phyloP scores from a whole-genome alignment of 2,888 invertebrate species.

The Crossocerus cetratus region DNA sequence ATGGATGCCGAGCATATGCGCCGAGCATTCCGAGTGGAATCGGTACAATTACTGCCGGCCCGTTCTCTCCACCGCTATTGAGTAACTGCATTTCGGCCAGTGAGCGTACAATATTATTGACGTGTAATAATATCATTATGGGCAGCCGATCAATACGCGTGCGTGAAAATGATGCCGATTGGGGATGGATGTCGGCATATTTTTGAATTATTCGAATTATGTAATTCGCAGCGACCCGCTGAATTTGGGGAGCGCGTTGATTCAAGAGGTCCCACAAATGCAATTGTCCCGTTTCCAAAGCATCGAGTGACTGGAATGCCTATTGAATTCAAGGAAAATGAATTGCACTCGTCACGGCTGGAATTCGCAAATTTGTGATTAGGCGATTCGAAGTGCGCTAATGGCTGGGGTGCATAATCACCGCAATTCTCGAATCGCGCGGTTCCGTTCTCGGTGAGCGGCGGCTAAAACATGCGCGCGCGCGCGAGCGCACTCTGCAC shows the following conservation, averaged over 20 bases:
- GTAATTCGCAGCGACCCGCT: not conserved
- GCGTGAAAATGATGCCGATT: not conserved
- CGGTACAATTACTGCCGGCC: not conserved
- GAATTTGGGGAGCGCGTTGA: not conserved
- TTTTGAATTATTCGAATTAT: not conserved
- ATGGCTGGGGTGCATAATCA: too few relatives aligned
- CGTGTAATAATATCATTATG: not conserved
- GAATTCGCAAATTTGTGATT: slow-evolving; percentile 43
- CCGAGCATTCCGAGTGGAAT: not conserved
- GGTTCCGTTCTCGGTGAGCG: too few relatives aligned
- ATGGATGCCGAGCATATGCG: not conserved
- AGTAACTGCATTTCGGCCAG: not conserved
- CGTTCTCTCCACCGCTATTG: not conserved
- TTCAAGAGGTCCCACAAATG: not conserved
- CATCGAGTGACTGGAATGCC: slow-evolving; percentile 34
- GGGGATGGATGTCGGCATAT: not conserved
- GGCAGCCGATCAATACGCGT: not conserved
- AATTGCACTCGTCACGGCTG: slow-evolving; percentile 59
- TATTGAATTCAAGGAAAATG: slow-evolving; percentile 70
- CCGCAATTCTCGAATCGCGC: too few relatives aligned
- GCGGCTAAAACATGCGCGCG: too few relatives aligned
- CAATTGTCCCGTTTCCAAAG: too few relatives aligned
- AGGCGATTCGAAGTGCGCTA: not conserved
- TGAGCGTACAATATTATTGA: not conserved
- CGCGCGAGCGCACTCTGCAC: too few relatives aligned